Evolutionary conservation across 1,140 invertebrate species (phyloP).

Genomic region (Bombus waltoni): DNA sequence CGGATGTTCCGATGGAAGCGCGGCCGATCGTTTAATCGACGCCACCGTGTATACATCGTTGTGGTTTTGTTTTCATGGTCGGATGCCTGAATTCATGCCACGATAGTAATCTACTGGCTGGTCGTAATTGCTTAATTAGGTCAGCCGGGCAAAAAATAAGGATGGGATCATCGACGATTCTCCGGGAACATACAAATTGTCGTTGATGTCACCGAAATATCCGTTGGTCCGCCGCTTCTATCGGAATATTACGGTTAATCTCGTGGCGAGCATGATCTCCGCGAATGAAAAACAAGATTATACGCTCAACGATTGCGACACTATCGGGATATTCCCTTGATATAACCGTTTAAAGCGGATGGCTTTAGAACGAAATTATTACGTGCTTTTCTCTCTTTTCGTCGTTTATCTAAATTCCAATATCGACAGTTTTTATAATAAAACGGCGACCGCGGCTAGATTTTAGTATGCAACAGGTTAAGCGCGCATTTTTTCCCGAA

Average conservation of each 20-base stretch:
- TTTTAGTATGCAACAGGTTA: conserved; percentile 3
- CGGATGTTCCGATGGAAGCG: conserved; percentile 16
- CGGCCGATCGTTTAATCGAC: conserved; percentile 6
- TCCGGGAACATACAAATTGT: conserved; percentile 30
- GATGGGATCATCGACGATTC: conserved; percentile 32
- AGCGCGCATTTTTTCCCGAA: not conserved
- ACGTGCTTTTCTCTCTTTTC: not conserved
- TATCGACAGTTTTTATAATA: not conserved
- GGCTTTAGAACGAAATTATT: not conserved
- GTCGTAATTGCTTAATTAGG: conserved; percentile 62
- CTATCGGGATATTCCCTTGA: not conserved
- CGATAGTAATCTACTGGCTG: conserved; percentile 35
- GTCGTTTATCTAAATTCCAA: not conserved
- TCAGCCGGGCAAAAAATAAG: conserved; percentile 47
- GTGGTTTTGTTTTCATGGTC: conserved; percentile 25
- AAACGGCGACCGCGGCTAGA: not conserved
- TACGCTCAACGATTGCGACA: conserved; percentile 12
- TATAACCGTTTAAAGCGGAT: not conserved
- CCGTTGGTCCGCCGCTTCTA: conserved; percentile 2
- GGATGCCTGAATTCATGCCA: conserved; percentile 22
- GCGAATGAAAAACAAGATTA: conserved; percentile 52
- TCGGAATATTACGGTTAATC: conserved; percentile 9
- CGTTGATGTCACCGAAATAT: conserved; percentile 47
- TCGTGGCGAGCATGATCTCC: conserved; percentile 7
- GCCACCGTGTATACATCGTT: conserved; percentile 25